A percentile compares a stretch with the other conserved stretches of the same genome.
These are phyloP conservation scores for Zootermopsis nevadensis DNA, from an alignment of 2,888 invertebrate genomes.

Conservation along the genomic window DNA sequence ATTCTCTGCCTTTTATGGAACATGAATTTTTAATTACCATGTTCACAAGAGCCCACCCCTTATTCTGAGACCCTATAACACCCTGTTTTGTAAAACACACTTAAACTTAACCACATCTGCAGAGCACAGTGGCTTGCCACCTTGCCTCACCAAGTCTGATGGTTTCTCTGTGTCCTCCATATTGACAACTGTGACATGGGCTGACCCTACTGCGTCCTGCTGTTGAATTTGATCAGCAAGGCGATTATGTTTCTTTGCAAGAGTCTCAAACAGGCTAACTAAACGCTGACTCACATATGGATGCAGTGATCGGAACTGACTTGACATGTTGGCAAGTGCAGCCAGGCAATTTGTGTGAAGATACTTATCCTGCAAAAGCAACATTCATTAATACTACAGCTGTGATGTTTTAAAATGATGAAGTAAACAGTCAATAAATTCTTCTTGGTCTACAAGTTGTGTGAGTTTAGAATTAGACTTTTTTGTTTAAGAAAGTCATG, in stretches of 20 bases:
- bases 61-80: too few relatives aligned
- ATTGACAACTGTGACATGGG: slow-evolving; percentile 28
- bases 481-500: too few relatives aligned
- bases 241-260: slow-evolving; percentile 86
- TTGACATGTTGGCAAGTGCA: slow-evolving; percentile 98
- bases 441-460: too few relatives aligned
- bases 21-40: too few relatives aligned
- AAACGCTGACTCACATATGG: slow-evolving; percentile 96
- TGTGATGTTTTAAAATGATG: background rate
- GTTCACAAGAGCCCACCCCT: too few relatives aligned
- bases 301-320: slow-evolving; percentile 88
- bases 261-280: slow-evolving; percentile 89
- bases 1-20: too few relatives aligned
- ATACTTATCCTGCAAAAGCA: slow-evolving; percentile 82
- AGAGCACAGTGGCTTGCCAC: too few relatives aligned
- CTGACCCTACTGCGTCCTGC: slow-evolving; percentile 6
- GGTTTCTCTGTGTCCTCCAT: slow-evolving; percentile 45
- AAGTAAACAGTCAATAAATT: background rate
- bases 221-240: slow-evolving; percentile 67
- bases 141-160: slow-evolving; percentile 39
- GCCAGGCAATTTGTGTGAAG: slow-evolving; percentile 98
- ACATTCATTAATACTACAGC: background rate
- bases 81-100: too few relatives aligned
- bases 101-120: too few relatives aligned
- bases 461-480: too few relatives aligned